Base-by-base conservation (phyloP, 2,797 vertebrate genomes). In the Danio albolineatus region DNA sequence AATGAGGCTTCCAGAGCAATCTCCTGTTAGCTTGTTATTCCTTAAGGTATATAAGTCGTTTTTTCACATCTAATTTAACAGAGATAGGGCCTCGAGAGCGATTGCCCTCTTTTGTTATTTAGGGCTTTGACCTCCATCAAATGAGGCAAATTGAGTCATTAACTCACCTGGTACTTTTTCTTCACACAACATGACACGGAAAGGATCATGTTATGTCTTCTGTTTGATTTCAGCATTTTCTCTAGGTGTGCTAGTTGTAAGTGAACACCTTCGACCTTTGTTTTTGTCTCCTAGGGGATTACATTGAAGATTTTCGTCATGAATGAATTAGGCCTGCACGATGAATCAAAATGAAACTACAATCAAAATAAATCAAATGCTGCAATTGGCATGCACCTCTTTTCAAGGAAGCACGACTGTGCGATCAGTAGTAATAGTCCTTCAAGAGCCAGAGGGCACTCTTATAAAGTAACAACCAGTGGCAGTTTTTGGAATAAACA, bases 31-130 rank as follows among this genome's bases (percentile, higher is more conserved):
- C 60, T 76, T 84, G 72, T 77, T 80, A 83, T 76, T 83, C 77
- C 76, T 81, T 79, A 17, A 60, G 36, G 69, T 75, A 43, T 78
- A 48, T 12, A 57, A 76, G 60, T 49, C 74, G 36, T 9, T 69
- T 73, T 83, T 83, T 86, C 66, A 76, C 82, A 48, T 83, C 73
- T 80, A 83, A 84, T 85, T 88, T 64, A 83, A 73, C 81, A 70
- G 57, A 79, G 70, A 73, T 79, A 39, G 69, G 72, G 54, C 56
- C 62, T 46, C 17, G n/a, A 39, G 78, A 65, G 65, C 39, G 60
- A 44, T 78, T 70, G 16, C 53, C 48, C 41, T 76, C 57, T 78
- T 71, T 79, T 75, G 39, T 69, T 79, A 28, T 59, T 85, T 28
- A 76, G 64, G 69, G 77, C 6, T 82, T 69, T 83, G 78, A 85